phyloP scores from a whole-genome alignment of 2,113 vertebrate genomes.

The Mixornis gularis region DNA sequence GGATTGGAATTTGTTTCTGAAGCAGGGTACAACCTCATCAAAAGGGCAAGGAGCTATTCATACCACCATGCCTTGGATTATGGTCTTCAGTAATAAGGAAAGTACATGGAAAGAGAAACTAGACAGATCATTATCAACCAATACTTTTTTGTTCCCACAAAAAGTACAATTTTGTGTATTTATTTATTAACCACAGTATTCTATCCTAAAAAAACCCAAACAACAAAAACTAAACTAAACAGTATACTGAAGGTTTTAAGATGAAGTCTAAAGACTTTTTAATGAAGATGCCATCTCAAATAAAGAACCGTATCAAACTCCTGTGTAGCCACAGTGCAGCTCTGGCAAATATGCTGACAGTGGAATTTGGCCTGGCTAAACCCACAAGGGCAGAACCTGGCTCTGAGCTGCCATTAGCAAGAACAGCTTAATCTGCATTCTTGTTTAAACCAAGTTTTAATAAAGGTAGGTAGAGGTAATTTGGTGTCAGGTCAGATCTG shows the following conservation, averaged over 20 bases:
- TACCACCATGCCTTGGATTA: not conserved
- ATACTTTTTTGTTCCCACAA: not conserved
- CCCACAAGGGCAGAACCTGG: not conserved
- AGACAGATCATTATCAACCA: not conserved
- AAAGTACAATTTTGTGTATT: not conserved
- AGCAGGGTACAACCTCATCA: not conserved
- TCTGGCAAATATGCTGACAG: not conserved
- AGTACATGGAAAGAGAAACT: not conserved
- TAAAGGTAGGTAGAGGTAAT: not conserved
- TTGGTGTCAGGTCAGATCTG: not conserved
- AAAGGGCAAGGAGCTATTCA: not conserved
- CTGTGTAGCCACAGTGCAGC: not conserved
- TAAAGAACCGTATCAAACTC: not conserved
- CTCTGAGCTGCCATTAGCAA: not conserved
- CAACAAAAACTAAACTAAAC: not conserved
- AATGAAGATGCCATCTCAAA: not conserved
- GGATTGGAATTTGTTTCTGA: not conserved
- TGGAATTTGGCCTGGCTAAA: not conserved
- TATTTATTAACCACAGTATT: not conserved
- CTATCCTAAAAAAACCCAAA: not conserved
- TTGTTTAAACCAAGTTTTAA: not conserved
- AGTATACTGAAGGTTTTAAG: not conserved
- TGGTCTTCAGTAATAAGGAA: not conserved
- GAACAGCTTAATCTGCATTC: not conserved
- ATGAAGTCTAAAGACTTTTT: not conserved